phyloP scores from a whole-genome alignment of 2,113 vertebrate genomes.

The Cygnus buccinator region DNA sequence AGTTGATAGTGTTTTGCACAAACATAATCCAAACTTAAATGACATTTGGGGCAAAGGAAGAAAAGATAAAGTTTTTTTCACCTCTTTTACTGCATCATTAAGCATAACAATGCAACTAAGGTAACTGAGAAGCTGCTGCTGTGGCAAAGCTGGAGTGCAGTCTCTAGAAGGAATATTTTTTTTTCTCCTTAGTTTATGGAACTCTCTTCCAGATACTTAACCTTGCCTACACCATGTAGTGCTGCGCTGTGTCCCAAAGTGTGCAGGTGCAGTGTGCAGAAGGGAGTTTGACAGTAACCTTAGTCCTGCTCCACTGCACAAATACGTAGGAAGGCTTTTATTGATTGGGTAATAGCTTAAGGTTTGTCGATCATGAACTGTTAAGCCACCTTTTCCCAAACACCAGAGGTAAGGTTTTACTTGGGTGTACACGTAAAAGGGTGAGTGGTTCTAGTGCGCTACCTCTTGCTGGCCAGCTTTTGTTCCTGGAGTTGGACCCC shows the following conservation, averaged over 20 bases:
- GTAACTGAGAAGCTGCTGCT: slow-evolving; percentile 35
- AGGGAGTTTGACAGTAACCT: neutral
- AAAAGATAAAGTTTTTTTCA: slow-evolving; percentile 53
- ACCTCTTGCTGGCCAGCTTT: neutral
- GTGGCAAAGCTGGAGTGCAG: slow-evolving; percentile 46
- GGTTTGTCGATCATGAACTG: neutral
- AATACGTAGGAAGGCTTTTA: neutral
- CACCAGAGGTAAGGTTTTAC: neutral
- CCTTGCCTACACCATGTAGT: rapidly evolving
- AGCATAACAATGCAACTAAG: slow-evolving; percentile 24
- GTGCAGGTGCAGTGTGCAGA: neutral
- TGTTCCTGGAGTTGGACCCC: neutral
- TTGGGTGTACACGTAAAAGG: neutral
- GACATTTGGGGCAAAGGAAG: slow-evolving; percentile 46
- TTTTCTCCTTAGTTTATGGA: neutral
- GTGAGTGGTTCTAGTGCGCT: neutral
- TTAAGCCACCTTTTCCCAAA: neutral
- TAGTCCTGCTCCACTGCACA: neutral
- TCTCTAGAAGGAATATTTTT: neutral
- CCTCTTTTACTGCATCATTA: slow-evolving; percentile 36
- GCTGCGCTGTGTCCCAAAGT: neutral
- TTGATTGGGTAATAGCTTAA: neutral
- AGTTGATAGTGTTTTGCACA: slow-evolving; percentile 70
- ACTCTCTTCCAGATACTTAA: neutral
- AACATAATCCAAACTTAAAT: slow-evolving; percentile 61